These are phyloP conservation scores for Megaceryle maxima DNA, from an alignment of 2,113 vertebrate genomes.

Conservation along the genomic window DNA sequence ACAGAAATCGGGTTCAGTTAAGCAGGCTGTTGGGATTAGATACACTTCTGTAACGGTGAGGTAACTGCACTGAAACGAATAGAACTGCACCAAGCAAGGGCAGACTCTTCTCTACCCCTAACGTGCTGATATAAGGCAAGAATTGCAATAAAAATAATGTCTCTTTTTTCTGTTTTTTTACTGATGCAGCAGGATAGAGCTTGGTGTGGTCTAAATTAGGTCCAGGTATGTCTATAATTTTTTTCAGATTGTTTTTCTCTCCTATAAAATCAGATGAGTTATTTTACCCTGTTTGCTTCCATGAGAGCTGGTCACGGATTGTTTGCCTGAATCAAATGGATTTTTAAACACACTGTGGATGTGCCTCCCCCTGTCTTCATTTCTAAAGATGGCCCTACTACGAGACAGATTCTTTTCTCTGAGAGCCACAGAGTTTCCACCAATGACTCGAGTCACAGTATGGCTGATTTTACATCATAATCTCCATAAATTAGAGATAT, in stretches of 20 bases:
- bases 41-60: not conserved
- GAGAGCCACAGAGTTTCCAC: not conserved
- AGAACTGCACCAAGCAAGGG: not conserved
- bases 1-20: constrained; percentile 71
- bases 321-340: not conserved
- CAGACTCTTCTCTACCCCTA: not conserved
- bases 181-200: not conserved
- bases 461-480: not conserved
- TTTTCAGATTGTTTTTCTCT: not conserved
- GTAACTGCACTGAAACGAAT: not conserved
- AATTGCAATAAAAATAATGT: not conserved
- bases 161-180: not conserved
- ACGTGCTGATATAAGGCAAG: not conserved
- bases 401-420: not conserved
- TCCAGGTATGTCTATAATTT: accelerated
- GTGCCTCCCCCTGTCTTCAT: not conserved
- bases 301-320: not conserved
- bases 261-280: not conserved
- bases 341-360: not conserved
- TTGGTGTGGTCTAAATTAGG: not conserved
- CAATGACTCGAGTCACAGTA: not conserved
- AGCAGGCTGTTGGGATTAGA: constrained; percentile 14
- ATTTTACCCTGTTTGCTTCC: not conserved
- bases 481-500: not conserved
- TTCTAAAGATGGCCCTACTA: not conserved